Evolutionary conservation across 2,888 invertebrate genomes (phyloP).

Genomic region (Cephus rjabovi): DNA sequence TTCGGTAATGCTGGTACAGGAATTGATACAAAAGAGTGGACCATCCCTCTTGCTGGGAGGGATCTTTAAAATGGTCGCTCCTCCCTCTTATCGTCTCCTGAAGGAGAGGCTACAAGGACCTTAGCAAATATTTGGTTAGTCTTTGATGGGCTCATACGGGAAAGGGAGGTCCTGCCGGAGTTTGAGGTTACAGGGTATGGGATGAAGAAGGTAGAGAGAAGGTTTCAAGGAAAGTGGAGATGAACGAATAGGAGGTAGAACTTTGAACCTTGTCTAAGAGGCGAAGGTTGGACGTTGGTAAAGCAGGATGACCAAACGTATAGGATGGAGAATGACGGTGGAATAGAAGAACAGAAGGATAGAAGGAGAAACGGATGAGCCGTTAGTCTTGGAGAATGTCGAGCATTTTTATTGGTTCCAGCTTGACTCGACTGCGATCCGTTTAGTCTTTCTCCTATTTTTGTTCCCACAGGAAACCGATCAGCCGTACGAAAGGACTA

Average conservation of each 20-base stretch:
- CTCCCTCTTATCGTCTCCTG: constrained; percentile 29
- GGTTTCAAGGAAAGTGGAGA: constrained; percentile 21
- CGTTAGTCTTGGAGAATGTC: constrained; percentile 62
- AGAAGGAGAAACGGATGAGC: constrained; percentile 55
- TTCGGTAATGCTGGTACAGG: neutral
- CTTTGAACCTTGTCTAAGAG: constrained; percentile 13
- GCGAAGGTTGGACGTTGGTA: constrained; percentile 12
- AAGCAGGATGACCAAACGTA: constrained; percentile 19
- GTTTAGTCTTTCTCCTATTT: constrained; percentile 18
- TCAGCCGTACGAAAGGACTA: constrained; percentile 35
- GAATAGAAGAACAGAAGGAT: constrained; percentile 30
- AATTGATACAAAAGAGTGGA: constrained; percentile 7
- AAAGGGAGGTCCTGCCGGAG: constrained; percentile 6
- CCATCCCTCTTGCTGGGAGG: neutral
- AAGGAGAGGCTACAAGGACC: constrained; percentile 28
- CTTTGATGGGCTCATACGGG: constrained; percentile 54
- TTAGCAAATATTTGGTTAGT: constrained; percentile 51
- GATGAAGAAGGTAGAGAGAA: constrained; percentile 13
- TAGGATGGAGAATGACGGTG: constrained; percentile 28
- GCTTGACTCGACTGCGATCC: constrained; percentile 25
- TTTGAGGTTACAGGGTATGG: constrained; percentile 10
- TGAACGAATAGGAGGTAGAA: constrained; percentile 19
- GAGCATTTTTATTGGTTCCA: constrained; percentile 62
- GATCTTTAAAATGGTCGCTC: constrained; percentile 44
- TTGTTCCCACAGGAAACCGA: constrained; percentile 30